phyloP scores from a whole-genome alignment of 2,888 invertebrate species.

The Bellardia bayeri region DNA sequence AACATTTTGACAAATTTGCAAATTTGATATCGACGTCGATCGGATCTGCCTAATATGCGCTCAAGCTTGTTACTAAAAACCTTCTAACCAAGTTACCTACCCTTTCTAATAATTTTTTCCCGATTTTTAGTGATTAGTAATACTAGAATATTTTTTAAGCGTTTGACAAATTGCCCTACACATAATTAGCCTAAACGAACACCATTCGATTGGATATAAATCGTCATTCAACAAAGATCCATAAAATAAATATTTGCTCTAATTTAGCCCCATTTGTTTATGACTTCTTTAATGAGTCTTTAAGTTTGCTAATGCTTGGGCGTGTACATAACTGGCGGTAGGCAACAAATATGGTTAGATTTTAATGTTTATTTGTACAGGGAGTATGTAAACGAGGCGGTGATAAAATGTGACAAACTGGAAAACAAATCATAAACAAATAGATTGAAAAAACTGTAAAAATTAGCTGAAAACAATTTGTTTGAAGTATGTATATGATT shows the following conservation, averaged over 20 bases:
- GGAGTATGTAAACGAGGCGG: not conserved
- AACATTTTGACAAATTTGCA: too few species aligned
- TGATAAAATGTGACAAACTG: not conserved
- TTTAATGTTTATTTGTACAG: not conserved
- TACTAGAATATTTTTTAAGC: too few species aligned
- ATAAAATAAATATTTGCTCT: constrained; percentile 2
- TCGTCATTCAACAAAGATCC: not conserved
- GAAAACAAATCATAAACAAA: too few species aligned
- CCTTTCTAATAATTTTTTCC: too few species aligned
- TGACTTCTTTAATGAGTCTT: constrained; percentile 35
- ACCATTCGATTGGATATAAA: not conserved
- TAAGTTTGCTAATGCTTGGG: constrained; percentile 15
- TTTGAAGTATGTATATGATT: too few species aligned
- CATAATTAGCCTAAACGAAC: not conserved
- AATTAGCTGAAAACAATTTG: too few species aligned
- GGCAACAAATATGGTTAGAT: not conserved
- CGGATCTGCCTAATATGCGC: too few species aligned
- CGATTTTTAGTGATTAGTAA: too few species aligned
- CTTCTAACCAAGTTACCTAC: too few species aligned
- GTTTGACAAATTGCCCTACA: too few species aligned
- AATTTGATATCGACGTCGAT: too few species aligned
- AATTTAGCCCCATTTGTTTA: constrained; percentile 52
- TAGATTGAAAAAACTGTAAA: not conserved
- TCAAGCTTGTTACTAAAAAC: too few species aligned
- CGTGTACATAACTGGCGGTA: not conserved